These are phyloP conservation scores for Diachasmimorpha longicaudata DNA, from an alignment of 1,140 invertebrate species.

Conservation along the genomic window DNA sequence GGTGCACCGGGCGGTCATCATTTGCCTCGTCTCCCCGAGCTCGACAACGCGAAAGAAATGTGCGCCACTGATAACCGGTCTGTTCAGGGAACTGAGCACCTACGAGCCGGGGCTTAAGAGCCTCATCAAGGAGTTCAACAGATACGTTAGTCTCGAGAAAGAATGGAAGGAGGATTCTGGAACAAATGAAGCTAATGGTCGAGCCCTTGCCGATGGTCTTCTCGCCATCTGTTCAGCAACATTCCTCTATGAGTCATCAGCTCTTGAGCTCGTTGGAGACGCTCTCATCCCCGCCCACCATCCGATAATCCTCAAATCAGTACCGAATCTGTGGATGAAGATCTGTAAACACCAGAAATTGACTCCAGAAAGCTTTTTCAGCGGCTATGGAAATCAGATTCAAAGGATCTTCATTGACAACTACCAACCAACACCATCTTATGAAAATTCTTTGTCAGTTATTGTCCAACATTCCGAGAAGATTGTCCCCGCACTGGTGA, in stretches of 20 bases:
- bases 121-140: slow-evolving; percentile 68
- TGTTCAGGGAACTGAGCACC: slow-evolving; percentile 46
- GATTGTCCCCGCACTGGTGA: slow-evolving; percentile 69
- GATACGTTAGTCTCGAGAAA: slow-evolving; percentile 60
- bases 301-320: slow-evolving; percentile 66
- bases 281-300: slow-evolving; percentile 73
- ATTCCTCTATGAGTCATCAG: slow-evolving; percentile 47
- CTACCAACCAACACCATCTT: slow-evolving; percentile 63
- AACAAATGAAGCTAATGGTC: slow-evolving; percentile 44
- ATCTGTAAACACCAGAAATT: slow-evolving; percentile 66
- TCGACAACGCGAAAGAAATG: slow-evolving; percentile 48
- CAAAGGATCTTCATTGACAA: slow-evolving; percentile 68
- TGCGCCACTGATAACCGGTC: slow-evolving; percentile 46
- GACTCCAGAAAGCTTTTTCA: slow-evolving; percentile 66
- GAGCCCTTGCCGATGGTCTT: slow-evolving; percentile 54
- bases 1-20: slow-evolving; percentile 70
- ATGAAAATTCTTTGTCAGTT: slow-evolving; percentile 71
- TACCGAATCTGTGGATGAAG: slow-evolving; percentile 69
- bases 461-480: slow-evolving; percentile 69
- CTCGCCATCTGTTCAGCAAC: slow-evolving; percentile 53
- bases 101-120: slow-evolving; percentile 56
- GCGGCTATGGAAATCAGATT: slow-evolving; percentile 64
- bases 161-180: slow-evolving; percentile 50
- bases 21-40: slow-evolving; percentile 66
- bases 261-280: slow-evolving; percentile 55